These are phyloP conservation scores for Eulemur mongoz DNA, from an alignment of 2,797 vertebrate genomes.

Conservation along the genomic window DNA sequence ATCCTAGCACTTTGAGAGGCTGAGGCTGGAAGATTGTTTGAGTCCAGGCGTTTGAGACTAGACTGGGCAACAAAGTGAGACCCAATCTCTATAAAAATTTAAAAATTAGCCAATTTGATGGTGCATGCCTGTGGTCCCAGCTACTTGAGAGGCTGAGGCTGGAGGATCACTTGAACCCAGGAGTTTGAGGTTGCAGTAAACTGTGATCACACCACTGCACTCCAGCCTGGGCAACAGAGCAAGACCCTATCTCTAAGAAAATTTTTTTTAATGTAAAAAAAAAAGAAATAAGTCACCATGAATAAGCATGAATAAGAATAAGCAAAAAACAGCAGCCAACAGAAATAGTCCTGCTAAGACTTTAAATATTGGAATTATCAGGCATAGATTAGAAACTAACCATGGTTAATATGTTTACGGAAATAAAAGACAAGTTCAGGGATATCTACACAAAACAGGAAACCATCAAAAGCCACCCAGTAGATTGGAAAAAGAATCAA, in stretches of 20 bases:
- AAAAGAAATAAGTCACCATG: not conserved
- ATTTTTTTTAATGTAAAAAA: not conserved
- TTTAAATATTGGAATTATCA: not conserved
- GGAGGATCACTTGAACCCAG: not conserved
- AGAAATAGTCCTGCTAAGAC: not conserved
- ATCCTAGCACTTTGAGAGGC: not conserved
- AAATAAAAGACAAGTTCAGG: constrained; percentile 15
- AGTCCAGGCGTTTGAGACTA: not conserved
- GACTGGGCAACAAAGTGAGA: not conserved
- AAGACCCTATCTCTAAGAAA: not conserved
- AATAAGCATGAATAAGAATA: not conserved
- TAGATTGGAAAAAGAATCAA: not conserved
- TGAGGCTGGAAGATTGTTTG: not conserved
- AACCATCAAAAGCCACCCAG: not conserved
- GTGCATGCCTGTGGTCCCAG: not conserved
- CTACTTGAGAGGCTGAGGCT: not conserved
- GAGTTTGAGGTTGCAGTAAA: not conserved
- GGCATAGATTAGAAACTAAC: not conserved
- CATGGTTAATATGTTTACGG: not conserved
- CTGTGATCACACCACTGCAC: not conserved
- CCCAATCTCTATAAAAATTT: not conserved
- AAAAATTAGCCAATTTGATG: no score
- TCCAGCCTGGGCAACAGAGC: not conserved
- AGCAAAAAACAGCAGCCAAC: not conserved
- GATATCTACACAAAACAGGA: not conserved